A percentile compares a stretch with the other conserved stretches of the same genome.
These are phyloP conservation scores for Beris morrisii DNA, from an alignment of 2,888 invertebrate species.

Conservation along the genomic window DNA sequence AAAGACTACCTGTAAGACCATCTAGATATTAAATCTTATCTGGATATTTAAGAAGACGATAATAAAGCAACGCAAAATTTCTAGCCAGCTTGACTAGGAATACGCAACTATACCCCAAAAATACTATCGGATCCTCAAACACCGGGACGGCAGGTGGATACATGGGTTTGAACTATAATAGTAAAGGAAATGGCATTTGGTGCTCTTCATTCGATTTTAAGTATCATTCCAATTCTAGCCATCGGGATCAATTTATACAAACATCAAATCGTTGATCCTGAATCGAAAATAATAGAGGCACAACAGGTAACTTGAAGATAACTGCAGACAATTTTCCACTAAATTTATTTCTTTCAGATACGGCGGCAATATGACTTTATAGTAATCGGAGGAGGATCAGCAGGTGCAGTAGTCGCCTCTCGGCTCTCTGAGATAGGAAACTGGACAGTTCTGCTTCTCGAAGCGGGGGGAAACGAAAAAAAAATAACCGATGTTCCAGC, in stretches of 20 bases:
- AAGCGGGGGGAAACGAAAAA: constrained; percentile 87
- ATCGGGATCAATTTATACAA: constrained; percentile 79
- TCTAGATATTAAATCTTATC: constrained; percentile 61
- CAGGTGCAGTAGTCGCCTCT: constrained; percentile 85
- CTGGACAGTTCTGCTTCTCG: constrained; percentile 81
- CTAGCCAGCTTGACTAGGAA: constrained; percentile 62
- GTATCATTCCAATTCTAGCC: constrained; percentile 79
- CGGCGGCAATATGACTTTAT: constrained; percentile 82
- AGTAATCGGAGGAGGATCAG: constrained; percentile 85
- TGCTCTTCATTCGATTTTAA: constrained; percentile 67
- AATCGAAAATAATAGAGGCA: constrained; percentile 73
- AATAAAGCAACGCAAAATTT: constrained; percentile 55
- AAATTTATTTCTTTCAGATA: constrained; percentile 59
- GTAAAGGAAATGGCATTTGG: constrained; percentile 58
- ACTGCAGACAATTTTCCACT: neutral
- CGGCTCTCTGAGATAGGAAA: constrained; percentile 77
- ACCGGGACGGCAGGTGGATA: constrained; percentile 59
- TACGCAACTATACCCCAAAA: constrained; percentile 73
- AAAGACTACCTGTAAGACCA: constrained; percentile 60
- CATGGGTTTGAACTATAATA: constrained; percentile 63
- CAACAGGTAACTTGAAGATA: constrained; percentile 60
- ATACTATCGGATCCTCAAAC: constrained; percentile 57
- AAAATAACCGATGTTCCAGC: constrained; percentile 88
- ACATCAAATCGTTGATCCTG: constrained; percentile 81
- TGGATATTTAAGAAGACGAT: constrained; percentile 59